These are phyloP conservation scores for Stegastes partitus DNA, from an alignment of 2,113 vertebrate genomes.

Conservation along the genomic window DNA sequence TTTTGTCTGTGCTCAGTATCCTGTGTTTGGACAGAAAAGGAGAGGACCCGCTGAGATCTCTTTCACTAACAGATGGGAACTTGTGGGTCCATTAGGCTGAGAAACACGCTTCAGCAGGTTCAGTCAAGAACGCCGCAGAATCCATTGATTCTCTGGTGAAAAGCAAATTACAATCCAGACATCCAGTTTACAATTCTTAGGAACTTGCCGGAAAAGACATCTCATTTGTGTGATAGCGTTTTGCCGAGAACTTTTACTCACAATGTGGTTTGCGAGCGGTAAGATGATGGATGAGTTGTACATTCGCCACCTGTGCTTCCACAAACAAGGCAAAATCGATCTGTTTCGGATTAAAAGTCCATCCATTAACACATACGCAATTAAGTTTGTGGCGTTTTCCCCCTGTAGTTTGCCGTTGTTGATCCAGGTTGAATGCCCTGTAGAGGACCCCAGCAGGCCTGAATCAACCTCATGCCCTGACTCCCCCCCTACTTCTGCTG, in stretches of 20 bases:
- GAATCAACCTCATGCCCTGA: conserved; percentile 27
- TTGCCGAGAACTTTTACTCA: conserved; percentile 36
- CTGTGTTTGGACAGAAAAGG: conserved; percentile 53
- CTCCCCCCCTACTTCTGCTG: conserved; percentile 7
- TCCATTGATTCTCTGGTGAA: conserved; percentile 75
- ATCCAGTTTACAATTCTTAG: conserved; percentile 76
- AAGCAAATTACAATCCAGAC: conserved; percentile 79
- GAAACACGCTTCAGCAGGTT: conserved; percentile 69
- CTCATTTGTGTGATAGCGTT: conserved; percentile 40
- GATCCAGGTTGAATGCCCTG: conserved; percentile 31
- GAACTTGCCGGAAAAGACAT: conserved; percentile 41
- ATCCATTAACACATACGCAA: conserved; percentile 38
- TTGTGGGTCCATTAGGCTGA: conserved; percentile 79
- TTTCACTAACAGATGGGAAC: conserved; percentile 80
- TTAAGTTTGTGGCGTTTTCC: not conserved
- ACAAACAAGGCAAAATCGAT: conserved; percentile 44
- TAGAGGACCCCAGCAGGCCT: conserved; percentile 17
- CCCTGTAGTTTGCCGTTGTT: not conserved
- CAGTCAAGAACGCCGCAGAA: conserved; percentile 73
- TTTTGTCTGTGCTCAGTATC: conserved; percentile 56
- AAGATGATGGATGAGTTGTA: conserved; percentile 62
- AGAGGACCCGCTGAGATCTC: conserved; percentile 70
- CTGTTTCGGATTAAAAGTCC: conserved; percentile 52
- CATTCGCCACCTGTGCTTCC: conserved; percentile 63
- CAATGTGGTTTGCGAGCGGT: conserved; percentile 4